Evolutionary conservation across 2,113 vertebrate species (phyloP).

Genomic region (Ceyx melanurus): DNA sequence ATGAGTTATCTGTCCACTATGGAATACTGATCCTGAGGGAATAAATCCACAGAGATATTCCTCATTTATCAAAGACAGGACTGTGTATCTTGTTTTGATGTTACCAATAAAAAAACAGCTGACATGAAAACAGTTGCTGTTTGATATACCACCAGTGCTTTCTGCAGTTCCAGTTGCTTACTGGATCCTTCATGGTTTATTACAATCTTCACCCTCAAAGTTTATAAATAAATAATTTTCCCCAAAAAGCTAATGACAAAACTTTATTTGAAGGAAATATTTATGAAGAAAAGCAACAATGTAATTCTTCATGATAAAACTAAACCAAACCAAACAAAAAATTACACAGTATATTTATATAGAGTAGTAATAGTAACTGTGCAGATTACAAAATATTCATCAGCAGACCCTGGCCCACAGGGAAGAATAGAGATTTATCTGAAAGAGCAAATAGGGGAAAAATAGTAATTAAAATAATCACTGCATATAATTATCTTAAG

Average conservation of each 20-base stretch:
- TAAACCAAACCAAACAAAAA: background rate
- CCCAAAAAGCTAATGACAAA: background rate
- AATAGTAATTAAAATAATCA: background rate
- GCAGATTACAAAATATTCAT: background rate
- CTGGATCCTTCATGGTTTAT: background rate
- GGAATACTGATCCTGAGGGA: background rate
- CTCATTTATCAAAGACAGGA: background rate
- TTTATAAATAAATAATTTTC: background rate
- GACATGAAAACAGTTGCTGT: background rate
- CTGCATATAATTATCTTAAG: background rate
- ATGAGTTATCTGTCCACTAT: background rate
- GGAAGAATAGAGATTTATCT: background rate
- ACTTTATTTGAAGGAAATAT: background rate
- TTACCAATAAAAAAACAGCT: background rate
- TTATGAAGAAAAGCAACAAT: background rate
- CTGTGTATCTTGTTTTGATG: background rate
- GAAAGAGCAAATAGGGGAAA: background rate
- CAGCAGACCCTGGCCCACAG: background rate
- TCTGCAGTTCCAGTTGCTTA: background rate
- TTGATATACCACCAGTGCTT: background rate
- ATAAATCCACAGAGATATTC: background rate
- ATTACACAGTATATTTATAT: background rate
- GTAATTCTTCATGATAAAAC: background rate
- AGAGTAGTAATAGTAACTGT: background rate
- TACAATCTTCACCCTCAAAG: background rate